Base-by-base conservation (phyloP, 2,888 invertebrate genomes). In the Sarcophaga carnaria region DNA sequence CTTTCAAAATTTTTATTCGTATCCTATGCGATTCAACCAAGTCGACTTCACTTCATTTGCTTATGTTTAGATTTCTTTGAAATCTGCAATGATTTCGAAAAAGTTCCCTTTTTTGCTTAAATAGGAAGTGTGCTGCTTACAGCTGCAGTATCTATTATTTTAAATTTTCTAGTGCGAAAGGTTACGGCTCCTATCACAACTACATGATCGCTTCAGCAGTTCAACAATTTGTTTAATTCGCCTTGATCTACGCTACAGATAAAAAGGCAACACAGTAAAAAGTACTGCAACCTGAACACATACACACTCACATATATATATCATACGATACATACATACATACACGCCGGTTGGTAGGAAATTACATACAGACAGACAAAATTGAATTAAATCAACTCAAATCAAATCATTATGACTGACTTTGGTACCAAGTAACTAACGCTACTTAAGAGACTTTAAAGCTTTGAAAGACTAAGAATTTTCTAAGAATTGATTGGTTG, bases 181-280 rank as follows among this genome's bases (percentile, higher is more conserved):
- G 80, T 84, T 84, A 81, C 20, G 62, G 4, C 17, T 70, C 64
- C 63, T 81, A 83, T 86, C 83, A 77, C 47, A 74, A 64, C 45
- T 66, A 64, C 63, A 49, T 66, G 81, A 87, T 87, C 86, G 74
- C 22, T 69, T 54, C 60, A 78, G 81, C 86, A 87, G 78, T 84
- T 78, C 75, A 79, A 22, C 84, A 87, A 87, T 87, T 87, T 83
- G 74, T 83, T 74, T 75, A 83, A 83, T 83, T 74, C 59, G 17
- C 60, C n/a, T 12, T 80, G 86, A 87, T 84, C 70, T 78, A 87
- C 77, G 83, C 74, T 27, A 12, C 14, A 67, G 80, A 81, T 83
- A 69, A 71, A 2, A 12, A 54, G 37, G n/a, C 25, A 75, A 64
- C 54, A 25, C 54, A 82, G 12, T 47, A 47, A 62, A 67, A 54